Conservation (phyloP, 2,113 vertebrate species). For the Leptobrachium ailaonicum region DNA sequence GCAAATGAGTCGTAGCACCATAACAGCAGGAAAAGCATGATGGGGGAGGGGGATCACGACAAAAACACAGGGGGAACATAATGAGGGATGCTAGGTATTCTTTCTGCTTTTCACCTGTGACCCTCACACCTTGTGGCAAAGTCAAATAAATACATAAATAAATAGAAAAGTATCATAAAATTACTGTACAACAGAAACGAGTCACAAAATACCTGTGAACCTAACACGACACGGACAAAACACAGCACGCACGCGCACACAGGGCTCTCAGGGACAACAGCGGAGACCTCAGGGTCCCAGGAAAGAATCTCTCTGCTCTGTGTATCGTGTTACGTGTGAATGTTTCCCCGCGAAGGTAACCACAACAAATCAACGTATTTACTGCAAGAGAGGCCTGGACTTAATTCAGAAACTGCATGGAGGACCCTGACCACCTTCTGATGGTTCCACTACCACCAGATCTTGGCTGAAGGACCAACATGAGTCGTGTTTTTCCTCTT, state of each 20-base stretch:
- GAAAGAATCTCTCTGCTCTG: not conserved
- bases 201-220: not conserved
- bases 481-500: too few relatives aligned
- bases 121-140: not conserved
- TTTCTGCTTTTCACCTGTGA: not conserved
- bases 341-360: too few relatives aligned
- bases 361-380: not conserved
- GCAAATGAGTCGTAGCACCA: slow-evolving; percentile 63
- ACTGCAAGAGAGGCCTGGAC: not conserved
- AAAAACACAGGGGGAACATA: not conserved
- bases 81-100: not conserved
- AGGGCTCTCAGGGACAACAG: not conserved
- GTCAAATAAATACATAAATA: slow-evolving; percentile 26
- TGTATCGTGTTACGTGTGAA: too few relatives aligned
- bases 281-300: slow-evolving; percentile 1
- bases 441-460: too few relatives aligned
- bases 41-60: not conserved
- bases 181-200: slow-evolving; percentile 11
- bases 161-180: slow-evolving; percentile 7
- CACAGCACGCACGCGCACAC: not conserved
- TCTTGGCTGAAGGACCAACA: too few relatives aligned
- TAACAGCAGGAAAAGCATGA: slow-evolving; percentile 49
- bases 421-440: not conserved
- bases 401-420: not conserved
- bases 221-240: slow-evolving; percentile 5